These are phyloP conservation scores for Psittacula derbiana DNA, from an alignment of 2,797 vertebrate genomes.

Conservation along the genomic window DNA sequence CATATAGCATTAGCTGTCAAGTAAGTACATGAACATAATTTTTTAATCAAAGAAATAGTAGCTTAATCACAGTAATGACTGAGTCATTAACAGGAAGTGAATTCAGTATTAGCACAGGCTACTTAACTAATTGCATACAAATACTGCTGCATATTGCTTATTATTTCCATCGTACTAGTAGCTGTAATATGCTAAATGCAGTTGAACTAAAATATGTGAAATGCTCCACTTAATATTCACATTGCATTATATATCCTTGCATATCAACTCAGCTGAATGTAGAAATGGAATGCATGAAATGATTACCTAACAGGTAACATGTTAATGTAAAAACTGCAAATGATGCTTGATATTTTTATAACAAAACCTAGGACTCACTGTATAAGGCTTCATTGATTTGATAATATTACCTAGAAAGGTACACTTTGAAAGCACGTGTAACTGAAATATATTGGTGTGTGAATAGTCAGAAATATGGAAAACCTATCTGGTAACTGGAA, in stretches of 20 bases:
- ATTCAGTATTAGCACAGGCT: not conserved
- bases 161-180: fast-evolving
- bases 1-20: not conserved
- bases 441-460: not conserved
- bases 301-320: not conserved
- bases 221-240: not conserved
- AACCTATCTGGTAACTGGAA: not conserved
- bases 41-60: not conserved
- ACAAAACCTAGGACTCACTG: not conserved
- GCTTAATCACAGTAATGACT: not conserved
- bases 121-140: not conserved
- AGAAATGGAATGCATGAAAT: not conserved
- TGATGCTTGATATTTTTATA: not conserved
- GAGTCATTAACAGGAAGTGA: not conserved
- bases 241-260: not conserved
- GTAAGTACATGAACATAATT: not conserved
- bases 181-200: not conserved
- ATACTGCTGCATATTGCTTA: not conserved
- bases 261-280: not conserved
- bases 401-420: not conserved
- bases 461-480: not conserved
- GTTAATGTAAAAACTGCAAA: not conserved
- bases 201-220: not conserved
- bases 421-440: not conserved
- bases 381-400: not conserved